A percentile compares a stretch with the other conserved stretches of the same genome.
phyloP scores from a whole-genome alignment of 2,797 vertebrate species.

The Pangasius larnaudii region DNA sequence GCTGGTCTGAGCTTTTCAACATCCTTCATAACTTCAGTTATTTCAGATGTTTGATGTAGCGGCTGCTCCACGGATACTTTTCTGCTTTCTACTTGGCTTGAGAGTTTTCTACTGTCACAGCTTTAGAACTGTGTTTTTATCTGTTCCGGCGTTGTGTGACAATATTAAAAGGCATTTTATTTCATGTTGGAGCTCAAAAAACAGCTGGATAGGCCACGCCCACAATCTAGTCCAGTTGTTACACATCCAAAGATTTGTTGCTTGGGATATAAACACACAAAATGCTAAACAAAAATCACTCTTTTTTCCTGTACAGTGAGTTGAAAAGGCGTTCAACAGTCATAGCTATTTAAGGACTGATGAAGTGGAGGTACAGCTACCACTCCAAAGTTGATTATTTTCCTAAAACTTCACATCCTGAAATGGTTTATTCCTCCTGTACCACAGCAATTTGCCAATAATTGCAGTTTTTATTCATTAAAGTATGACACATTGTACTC shows the following conservation, averaged over 20 bases:
- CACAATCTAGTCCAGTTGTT: neutral
- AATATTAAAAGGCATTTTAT: neutral
- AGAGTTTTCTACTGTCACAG: neutral
- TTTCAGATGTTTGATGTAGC: neutral
- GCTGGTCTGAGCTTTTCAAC: neutral
- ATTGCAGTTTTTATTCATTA: no score
- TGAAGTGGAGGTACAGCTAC: neutral
- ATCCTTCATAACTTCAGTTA: neutral
- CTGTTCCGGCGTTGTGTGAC: neutral
- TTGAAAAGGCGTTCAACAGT: neutral
- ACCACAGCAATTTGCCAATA: neutral
- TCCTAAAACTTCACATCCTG: neutral
- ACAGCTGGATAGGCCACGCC: neutral
- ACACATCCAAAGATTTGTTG: neutral
- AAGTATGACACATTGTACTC: neutral
- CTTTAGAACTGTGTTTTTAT: neutral
- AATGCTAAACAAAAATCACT: neutral
- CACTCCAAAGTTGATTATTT: neutral
- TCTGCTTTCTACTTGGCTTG: neutral
- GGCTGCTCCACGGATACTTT: neutral
- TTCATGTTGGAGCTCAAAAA: neutral
- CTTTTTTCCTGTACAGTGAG: neutral
- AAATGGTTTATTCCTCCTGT: neutral
- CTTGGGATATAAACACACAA: neutral
- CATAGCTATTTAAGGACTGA: neutral